phyloP scores from a whole-genome alignment of 2,797 vertebrate species.

The Allobates femoralis region DNA sequence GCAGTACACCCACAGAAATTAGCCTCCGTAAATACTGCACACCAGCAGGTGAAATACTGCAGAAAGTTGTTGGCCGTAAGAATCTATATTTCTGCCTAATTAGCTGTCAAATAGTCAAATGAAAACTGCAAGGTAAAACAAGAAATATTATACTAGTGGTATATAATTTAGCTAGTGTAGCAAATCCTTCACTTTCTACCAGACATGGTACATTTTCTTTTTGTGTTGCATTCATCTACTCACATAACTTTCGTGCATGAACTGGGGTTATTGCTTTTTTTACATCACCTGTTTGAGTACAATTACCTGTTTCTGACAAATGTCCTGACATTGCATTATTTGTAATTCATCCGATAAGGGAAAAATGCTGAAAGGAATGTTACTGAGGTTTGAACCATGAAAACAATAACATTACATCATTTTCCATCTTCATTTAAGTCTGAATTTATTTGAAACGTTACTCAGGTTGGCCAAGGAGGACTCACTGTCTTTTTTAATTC shows the following conservation, averaged over 20 bases:
- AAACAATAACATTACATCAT: background rate
- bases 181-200: constrained; percentile 1
- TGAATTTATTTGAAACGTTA: background rate
- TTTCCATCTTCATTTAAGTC: background rate
- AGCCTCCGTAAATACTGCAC: background rate
- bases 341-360: background rate
- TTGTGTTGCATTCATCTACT: background rate
- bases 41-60: background rate
- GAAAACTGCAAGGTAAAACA: background rate
- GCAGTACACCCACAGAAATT: constrained; percentile 6
- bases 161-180: constrained; percentile 8
- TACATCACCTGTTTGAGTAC: background rate
- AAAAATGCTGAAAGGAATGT: background rate
- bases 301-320: background rate
- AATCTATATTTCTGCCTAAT: background rate
- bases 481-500: background rate
- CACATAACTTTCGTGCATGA: background rate
- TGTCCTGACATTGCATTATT: background rate
- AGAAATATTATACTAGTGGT: background rate
- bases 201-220: background rate
- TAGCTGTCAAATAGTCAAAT: background rate
- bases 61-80: background rate
- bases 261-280: background rate
- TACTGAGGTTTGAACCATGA: background rate
- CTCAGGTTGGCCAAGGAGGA: background rate